Evolutionary conservation across 2,888 invertebrate genomes (phyloP).

Genomic region (Minunthozetes semirufus): DNA sequence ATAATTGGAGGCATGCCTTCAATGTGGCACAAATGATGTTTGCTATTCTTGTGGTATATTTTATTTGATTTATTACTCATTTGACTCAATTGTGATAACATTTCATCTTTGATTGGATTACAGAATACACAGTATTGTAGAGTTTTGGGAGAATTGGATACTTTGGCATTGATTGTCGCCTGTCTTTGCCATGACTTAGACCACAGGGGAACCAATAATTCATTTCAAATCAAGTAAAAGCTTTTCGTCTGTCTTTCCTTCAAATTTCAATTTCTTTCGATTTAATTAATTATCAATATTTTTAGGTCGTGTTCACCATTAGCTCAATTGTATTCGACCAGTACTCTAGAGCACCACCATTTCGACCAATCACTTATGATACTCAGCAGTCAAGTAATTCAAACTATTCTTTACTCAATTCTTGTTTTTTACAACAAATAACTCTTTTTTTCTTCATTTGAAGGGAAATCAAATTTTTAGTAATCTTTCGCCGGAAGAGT

Average conservation of each 20-base stretch:
- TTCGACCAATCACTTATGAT: slow-evolving; percentile 97
- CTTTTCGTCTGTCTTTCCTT: slow-evolving; percentile 49
- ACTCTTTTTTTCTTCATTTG: slow-evolving; percentile 40
- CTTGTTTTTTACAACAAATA: slow-evolving; percentile 30
- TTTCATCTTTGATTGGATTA: background rate
- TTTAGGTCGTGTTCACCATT: slow-evolving; percentile 69
- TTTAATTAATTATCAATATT: background rate
- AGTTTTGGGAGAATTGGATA: slow-evolving; percentile 82
- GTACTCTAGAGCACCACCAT: slow-evolving; percentile 95
- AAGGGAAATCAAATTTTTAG: slow-evolving; percentile 80
- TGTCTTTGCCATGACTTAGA: slow-evolving; percentile 92
- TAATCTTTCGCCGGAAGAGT: slow-evolving; percentile 81
- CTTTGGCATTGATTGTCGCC: slow-evolving; percentile 81
- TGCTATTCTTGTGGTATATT: slow-evolving; percentile 70
- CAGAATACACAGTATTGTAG: slow-evolving; percentile 90
- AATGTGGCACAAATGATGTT: slow-evolving; percentile 98
- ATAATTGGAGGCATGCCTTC: slow-evolving; percentile 64
- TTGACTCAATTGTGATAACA: background rate
- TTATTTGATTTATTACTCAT: slow-evolving; percentile 21
- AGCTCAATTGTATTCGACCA: slow-evolving; percentile 84
- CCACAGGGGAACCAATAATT: slow-evolving; percentile 93
- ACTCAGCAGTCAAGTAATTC: slow-evolving; percentile 63
- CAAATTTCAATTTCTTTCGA: background rate
- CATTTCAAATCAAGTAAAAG: slow-evolving; percentile 79
- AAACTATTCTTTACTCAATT: background rate